Conservation (phyloP, 2,888 invertebrate species). For the Leucania comma region DNA sequence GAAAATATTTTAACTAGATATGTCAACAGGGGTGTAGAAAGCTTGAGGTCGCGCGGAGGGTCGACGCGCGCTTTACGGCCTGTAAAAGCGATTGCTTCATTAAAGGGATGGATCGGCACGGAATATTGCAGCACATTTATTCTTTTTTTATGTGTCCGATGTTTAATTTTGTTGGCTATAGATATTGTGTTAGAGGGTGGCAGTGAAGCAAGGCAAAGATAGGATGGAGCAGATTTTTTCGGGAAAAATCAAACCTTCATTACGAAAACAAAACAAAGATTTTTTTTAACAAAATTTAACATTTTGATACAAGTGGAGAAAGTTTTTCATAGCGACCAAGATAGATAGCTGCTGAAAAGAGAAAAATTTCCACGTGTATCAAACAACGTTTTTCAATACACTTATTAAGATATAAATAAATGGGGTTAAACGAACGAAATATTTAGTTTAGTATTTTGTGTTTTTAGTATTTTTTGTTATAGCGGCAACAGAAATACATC, state of each 20-base stretch:
- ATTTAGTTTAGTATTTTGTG: too few species aligned
- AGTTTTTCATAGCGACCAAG: too few species aligned
- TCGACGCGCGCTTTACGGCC: conserved; percentile 74
- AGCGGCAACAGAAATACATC: too few species aligned
- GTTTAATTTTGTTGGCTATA: conserved; percentile 48
- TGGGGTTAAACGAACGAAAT: too few species aligned
- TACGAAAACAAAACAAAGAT: background rate
- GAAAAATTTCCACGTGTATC: too few species aligned
- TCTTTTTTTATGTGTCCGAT: conserved; percentile 49
- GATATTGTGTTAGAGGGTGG: background rate
- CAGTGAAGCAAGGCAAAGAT: background rate
- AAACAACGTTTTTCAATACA: too few species aligned
- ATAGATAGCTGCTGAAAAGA: too few species aligned
- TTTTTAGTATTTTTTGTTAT: too few species aligned
- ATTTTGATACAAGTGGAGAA: too few species aligned
- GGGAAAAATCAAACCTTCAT: background rate
- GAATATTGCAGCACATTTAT: conserved; percentile 71
- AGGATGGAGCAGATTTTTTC: background rate
- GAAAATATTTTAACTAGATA: conserved; percentile 30
- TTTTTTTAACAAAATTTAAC: background rate
- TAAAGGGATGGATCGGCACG: conserved; percentile 71
- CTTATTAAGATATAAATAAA: too few species aligned
- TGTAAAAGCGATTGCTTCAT: conserved; percentile 82
- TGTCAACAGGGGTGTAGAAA: conserved; percentile 59
- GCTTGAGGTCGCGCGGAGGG: conserved; percentile 60